A percentile compares a stretch with the other conserved stretches of the same genome.
These are phyloP conservation scores for Andrena trimmerana DNA, from an alignment of 2,888 invertebrate genomes.

Conservation along the genomic window DNA sequence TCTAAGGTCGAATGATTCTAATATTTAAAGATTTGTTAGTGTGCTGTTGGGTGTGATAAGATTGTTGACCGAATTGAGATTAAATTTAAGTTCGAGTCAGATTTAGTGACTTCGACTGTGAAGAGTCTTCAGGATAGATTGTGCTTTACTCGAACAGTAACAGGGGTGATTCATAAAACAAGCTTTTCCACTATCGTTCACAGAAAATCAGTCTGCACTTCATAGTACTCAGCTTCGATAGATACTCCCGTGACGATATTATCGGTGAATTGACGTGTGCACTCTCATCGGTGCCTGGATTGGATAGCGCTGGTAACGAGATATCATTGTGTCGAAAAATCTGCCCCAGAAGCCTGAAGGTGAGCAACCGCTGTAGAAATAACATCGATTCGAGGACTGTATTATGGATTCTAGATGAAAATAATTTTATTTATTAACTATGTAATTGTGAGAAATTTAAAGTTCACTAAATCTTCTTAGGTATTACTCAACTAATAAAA, in stretches of 20 bases:
- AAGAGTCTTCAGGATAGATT: neutral
- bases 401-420: too few species aligned
- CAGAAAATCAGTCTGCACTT: slow-evolving; percentile 96
- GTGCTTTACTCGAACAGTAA: neutral
- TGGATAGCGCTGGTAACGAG: slow-evolving; percentile 90
- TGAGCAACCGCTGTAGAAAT: slow-evolving; percentile 80
- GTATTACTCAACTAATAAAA: too few species aligned
- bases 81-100: neutral
- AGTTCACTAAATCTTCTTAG: too few species aligned
- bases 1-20: neutral
- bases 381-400: too few species aligned
- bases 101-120: neutral
- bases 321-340: slow-evolving; percentile 95
- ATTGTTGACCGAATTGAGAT: too few species aligned
- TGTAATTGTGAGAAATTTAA: too few species aligned
- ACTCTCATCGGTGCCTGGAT: slow-evolving; percentile 88
- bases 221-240: slow-evolving; percentile 92
- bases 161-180: neutral
- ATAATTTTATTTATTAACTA: too few species aligned
- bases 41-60: too few species aligned
- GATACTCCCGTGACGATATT: slow-evolving; percentile 99
- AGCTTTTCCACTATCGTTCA: slow-evolving; percentile 44
- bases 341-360: slow-evolving; percentile 96
- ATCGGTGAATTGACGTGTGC: slow-evolving; percentile 98
- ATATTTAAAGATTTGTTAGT: neutral